Percentiles rank a stretch among this genome's conserved stretches.
Evolutionary conservation across 2,888 invertebrate species (phyloP).

Genomic region (Dynastes hyllus): DNA sequence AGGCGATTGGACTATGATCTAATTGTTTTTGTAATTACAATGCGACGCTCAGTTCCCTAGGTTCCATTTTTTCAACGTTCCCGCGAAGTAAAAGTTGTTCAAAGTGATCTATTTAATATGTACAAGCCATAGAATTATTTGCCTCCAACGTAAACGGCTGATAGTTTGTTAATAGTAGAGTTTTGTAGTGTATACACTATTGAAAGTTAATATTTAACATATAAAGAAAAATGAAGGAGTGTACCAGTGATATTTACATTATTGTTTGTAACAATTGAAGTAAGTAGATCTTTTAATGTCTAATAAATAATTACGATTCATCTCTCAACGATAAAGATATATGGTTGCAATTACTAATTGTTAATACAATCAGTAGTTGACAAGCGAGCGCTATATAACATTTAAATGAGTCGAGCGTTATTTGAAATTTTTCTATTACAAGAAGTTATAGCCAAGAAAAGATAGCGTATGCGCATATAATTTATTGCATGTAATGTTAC

Average conservation of each 20-base stretch:
- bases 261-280: background rate
- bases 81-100: conserved; percentile 41
- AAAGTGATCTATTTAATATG: conserved; percentile 32
- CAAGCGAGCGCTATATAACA: no score
- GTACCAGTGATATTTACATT: background rate
- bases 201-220: no score
- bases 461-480: no score
- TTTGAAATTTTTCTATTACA: no score
- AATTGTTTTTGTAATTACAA: conserved; percentile 2
- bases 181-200: background rate
- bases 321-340: background rate
- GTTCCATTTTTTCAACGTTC: conserved; percentile 28
- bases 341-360: background rate
- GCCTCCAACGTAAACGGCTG: conserved; percentile 12
- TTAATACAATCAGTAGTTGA: no score
- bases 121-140: background rate
- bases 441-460: no score
- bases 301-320: background rate
- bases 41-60: background rate
- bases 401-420: no score
- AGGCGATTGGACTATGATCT: background rate
- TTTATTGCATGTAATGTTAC: no score
- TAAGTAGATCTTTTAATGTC: background rate
- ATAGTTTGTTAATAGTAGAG: background rate
- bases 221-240: conserved; percentile 10